Percentiles rank a stretch among this genome's conserved stretches.
These are phyloP conservation scores for Erebia palarica DNA, from an alignment of 2,888 invertebrate species.

Conservation along the genomic window DNA sequence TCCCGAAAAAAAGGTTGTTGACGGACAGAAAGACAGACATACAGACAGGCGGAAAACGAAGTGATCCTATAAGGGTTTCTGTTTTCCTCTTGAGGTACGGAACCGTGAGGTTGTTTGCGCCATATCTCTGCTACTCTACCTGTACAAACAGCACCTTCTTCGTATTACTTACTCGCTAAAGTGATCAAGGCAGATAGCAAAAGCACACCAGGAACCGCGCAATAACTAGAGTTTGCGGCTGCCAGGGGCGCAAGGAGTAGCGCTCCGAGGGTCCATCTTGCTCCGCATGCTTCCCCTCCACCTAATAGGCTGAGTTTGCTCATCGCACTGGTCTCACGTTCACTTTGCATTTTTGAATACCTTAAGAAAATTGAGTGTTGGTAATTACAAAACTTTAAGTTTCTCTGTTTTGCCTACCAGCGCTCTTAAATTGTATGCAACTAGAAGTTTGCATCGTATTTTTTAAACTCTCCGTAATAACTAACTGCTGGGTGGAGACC, in stretches of 20 bases:
- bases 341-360: constrained; percentile 53
- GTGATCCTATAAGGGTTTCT: too few species aligned
- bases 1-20: too few species aligned
- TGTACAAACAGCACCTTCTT: too few species aligned
- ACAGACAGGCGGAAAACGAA: too few species aligned
- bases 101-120: neutral
- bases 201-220: constrained; percentile 80
- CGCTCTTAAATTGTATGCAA: too few species aligned
- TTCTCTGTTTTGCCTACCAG: too few species aligned
- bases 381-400: neutral
- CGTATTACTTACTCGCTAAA: constrained; percentile 73
- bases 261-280: constrained; percentile 83
- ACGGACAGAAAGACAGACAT: too few species aligned
- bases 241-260: constrained; percentile 82
- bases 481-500: too few species aligned
- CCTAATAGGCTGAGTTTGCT: constrained; percentile 54
- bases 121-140: neutral
- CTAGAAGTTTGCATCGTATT: too few species aligned
- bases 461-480: too few species aligned
- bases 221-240: constrained; percentile 83
- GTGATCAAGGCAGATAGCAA: constrained; percentile 76
- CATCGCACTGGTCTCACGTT: constrained; percentile 53
- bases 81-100: too few species aligned
- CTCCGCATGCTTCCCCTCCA: constrained; percentile 68
- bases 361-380: neutral